Conservation (phyloP, 2,888 invertebrate species). For the Lordiphosa andalusiaca region DNA sequence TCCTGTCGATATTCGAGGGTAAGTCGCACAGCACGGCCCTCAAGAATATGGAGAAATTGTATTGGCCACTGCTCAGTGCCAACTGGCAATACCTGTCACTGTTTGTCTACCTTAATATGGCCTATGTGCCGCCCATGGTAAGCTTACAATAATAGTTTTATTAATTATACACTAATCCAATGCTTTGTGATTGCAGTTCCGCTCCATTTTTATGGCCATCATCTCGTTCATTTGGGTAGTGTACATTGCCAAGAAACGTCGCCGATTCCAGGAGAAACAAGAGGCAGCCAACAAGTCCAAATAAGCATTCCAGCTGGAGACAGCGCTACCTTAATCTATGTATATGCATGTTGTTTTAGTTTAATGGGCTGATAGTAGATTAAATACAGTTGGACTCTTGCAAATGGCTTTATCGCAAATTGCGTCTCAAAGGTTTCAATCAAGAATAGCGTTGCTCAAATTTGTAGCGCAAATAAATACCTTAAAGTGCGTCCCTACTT, state of each 20-base stretch:
- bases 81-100: slow-evolving; percentile 90
- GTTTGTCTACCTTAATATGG: slow-evolving; percentile 87
- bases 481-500: no score
- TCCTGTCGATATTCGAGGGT: slow-evolving; percentile 88
- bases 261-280: slow-evolving; percentile 80
- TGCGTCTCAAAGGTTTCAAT: slow-evolving; percentile 2
- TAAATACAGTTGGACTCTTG: slow-evolving; percentile 15
- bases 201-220: slow-evolving; percentile 88
- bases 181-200: slow-evolving; percentile 82
- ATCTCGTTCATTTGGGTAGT: slow-evolving; percentile 90
- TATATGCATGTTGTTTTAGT: slow-evolving; percentile 1
- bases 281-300: slow-evolving; percentile 44
- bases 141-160: slow-evolving; percentile 9
- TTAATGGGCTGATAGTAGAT: slow-evolving; percentile 21
- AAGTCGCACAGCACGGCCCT: slow-evolving; percentile 85
- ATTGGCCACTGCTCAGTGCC: slow-evolving; percentile 85
- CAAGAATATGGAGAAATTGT: slow-evolving; percentile 84
- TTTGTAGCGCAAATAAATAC: no score
- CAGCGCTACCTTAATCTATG: neutral
- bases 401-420: slow-evolving; percentile 17
- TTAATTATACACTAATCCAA: neutral
- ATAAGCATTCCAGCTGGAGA: slow-evolving; percentile 26
- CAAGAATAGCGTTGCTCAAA: neutral
- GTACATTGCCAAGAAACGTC: slow-evolving; percentile 86
- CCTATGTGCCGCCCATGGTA: slow-evolving; percentile 89